A percentile compares a stretch with the other conserved stretches of the same genome.
phyloP scores from a whole-genome alignment of 2,113 vertebrate species.

The Haplochromis burtoni region DNA sequence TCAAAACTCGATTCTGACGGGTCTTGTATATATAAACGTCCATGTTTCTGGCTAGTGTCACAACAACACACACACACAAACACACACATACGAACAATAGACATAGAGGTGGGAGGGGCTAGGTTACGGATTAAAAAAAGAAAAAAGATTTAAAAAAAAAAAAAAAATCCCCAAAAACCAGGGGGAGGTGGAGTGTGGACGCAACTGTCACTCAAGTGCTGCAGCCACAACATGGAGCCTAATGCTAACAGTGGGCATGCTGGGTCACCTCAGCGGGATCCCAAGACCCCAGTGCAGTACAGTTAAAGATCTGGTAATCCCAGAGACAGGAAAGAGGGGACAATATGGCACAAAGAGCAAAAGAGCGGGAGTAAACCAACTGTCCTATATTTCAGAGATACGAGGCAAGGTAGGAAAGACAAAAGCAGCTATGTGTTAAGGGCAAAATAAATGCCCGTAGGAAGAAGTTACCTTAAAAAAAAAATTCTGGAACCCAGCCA shows the following conservation, averaged over 20 bases:
- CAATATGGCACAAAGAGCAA: conserved; percentile 37
- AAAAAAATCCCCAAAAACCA: conserved; percentile 8
- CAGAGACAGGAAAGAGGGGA: conserved; percentile 61
- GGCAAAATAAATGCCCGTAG: not conserved
- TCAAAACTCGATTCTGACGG: not conserved
- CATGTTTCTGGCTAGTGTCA: conserved; percentile 3
- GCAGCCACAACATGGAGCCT: conserved; percentile 62
- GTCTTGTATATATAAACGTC: not conserved
- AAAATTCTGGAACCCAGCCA: not conserved
- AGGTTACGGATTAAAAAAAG: not conserved
- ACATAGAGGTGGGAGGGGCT: not conserved
- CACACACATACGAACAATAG: not conserved
- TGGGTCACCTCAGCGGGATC: conserved; percentile 71
- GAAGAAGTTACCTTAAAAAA: not conserved
- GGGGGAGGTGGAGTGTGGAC: conserved; percentile 12
- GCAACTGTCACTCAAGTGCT: conserved; percentile 8
- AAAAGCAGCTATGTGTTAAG: not conserved
- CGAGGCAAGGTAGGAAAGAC: not conserved
- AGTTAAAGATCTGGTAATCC: conserved; percentile 84
- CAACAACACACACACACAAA: not conserved
- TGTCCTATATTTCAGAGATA: conserved; percentile 20
- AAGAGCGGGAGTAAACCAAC: conserved; percentile 8
- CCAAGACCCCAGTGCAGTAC: conserved; percentile 65
- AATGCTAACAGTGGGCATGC: conserved; percentile 63
- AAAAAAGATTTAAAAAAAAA: not conserved